A percentile compares a stretch with the other conserved stretches of the same genome.
phyloP scores from a whole-genome alignment of 2,113 vertebrate species.

The Penelope pileata region DNA sequence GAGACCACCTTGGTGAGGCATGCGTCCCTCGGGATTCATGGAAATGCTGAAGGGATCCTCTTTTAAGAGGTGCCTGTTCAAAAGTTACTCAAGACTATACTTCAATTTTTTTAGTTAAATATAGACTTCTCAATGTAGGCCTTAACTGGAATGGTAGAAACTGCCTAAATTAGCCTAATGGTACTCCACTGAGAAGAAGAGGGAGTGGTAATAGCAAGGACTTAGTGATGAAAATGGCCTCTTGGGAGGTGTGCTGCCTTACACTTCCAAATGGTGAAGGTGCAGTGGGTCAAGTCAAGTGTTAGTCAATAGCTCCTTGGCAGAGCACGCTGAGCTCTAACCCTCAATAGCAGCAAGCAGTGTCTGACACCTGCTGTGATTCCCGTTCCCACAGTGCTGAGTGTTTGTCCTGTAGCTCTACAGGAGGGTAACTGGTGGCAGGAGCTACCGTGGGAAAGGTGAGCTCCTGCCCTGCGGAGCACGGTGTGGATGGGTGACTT shows the following conservation, averaged over 20 bases:
- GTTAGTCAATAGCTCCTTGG: constrained; percentile 30
- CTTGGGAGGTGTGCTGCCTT: not conserved
- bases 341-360: constrained; percentile 57
- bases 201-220: not conserved
- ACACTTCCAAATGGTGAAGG: not conserved
- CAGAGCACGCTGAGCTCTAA: constrained; percentile 55
- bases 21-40: not conserved
- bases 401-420: constrained; percentile 74
- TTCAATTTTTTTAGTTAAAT: not conserved
- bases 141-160: not conserved
- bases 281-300: not conserved
- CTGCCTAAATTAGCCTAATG: not conserved
- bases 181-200: accelerated
- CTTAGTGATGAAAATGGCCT: not conserved
- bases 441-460: constrained; percentile 83
- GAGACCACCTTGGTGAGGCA: accelerated
- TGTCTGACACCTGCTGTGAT: constrained; percentile 43
- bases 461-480: constrained; percentile 38
- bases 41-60: not conserved
- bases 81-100: not conserved
- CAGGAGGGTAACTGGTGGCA: constrained; percentile 70
- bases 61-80: not conserved
- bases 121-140: not conserved
- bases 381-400: constrained; percentile 81
- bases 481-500: constrained; percentile 68